Evolutionary conservation across 2,888 invertebrate genomes (phyloP).

Genomic region (Andrena hattorfiana): DNA sequence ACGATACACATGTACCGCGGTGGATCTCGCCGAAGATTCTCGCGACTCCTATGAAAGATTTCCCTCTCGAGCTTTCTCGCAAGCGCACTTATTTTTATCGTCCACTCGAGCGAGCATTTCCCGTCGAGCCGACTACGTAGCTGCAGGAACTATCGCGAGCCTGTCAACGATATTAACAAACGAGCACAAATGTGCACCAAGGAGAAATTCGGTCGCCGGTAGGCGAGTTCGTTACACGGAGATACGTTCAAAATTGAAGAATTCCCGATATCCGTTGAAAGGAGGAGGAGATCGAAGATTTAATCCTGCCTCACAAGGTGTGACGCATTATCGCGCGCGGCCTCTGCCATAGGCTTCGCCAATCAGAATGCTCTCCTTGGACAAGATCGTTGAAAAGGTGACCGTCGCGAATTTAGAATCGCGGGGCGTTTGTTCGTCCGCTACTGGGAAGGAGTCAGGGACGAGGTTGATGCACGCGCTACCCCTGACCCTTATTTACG

Average conservation of each 20-base stretch:
- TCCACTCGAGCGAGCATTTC: constrained; percentile 1
- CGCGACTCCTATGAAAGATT: constrained; percentile 2
- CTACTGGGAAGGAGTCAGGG: too few relatives aligned
- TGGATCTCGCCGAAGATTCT: constrained; percentile 10
- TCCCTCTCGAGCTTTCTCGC: constrained; percentile 7
- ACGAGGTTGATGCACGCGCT: too few relatives aligned
- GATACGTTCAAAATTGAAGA: constrained; percentile 57
- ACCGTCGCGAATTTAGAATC: background rate
- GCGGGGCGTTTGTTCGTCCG: too few relatives aligned
- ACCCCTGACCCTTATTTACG: too few relatives aligned
- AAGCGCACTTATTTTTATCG: constrained; percentile 33
- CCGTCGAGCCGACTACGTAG: constrained; percentile 21
- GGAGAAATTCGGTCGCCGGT: constrained; percentile 42
- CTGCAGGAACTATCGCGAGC: constrained; percentile 30
- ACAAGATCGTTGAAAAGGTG: constrained; percentile 27
- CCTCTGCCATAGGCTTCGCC: constrained; percentile 6
- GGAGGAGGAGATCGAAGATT: constrained; percentile 33
- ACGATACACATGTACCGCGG: constrained; percentile 22
- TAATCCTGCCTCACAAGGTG: constrained; percentile 45
- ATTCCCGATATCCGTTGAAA: constrained; percentile 49
- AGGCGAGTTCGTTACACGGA: constrained; percentile 50
- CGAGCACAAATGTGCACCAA: constrained; percentile 30
- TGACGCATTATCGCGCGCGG: background rate
- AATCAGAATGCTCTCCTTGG: constrained; percentile 47
- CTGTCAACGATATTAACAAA: constrained; percentile 50